Percentiles rank a stretch among this genome's conserved stretches.
These are phyloP conservation scores for Adelognathus sp. DNA, from an alignment of 2,888 invertebrate genomes.

Conservation along the genomic window DNA sequence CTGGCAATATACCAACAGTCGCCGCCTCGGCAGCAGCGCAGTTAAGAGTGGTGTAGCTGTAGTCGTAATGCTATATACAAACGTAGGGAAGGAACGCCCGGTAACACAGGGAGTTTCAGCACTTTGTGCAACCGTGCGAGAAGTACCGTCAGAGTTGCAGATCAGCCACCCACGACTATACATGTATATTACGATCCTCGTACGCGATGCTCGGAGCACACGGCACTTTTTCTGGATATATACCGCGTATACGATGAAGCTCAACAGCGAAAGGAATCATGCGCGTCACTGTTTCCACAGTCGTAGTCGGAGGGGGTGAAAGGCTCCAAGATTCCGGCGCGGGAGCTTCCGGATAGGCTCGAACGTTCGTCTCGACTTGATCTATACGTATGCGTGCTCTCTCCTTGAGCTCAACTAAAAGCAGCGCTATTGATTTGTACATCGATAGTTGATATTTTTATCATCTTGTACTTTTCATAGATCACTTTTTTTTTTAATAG, in stretches of 20 bases:
- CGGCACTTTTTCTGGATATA: constrained; percentile 5
- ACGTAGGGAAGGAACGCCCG: constrained; percentile 31
- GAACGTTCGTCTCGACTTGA: background rate
- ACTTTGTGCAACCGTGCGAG: constrained; percentile 62
- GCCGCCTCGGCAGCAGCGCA: background rate
- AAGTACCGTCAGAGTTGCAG: constrained; percentile 30
- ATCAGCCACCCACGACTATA: constrained; percentile 19
- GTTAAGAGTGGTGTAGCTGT: background rate
- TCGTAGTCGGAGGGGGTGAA: constrained; percentile 30
- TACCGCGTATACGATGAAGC: background rate
- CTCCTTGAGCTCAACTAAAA: too few species aligned
- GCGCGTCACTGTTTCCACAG: constrained; percentile 51
- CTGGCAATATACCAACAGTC: constrained; percentile 68
- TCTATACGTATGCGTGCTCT: too few species aligned
- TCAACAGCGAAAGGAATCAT: constrained; percentile 15
- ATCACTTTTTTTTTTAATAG: too few species aligned
- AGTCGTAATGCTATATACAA: background rate
- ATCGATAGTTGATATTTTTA: too few species aligned
- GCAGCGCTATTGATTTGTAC: too few species aligned
- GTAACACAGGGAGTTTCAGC: constrained; percentile 38
- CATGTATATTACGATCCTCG: constrained; percentile 3
- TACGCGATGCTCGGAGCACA: constrained; percentile 32
- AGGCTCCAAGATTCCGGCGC: constrained; percentile 27
- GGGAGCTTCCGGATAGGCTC: background rate
- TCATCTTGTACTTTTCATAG: too few species aligned